Percentiles rank a stretch among this genome's conserved stretches.
Evolutionary conservation across 1,140 invertebrate genomes (phyloP).

Genomic region (Chlorops oryzae): DNA sequence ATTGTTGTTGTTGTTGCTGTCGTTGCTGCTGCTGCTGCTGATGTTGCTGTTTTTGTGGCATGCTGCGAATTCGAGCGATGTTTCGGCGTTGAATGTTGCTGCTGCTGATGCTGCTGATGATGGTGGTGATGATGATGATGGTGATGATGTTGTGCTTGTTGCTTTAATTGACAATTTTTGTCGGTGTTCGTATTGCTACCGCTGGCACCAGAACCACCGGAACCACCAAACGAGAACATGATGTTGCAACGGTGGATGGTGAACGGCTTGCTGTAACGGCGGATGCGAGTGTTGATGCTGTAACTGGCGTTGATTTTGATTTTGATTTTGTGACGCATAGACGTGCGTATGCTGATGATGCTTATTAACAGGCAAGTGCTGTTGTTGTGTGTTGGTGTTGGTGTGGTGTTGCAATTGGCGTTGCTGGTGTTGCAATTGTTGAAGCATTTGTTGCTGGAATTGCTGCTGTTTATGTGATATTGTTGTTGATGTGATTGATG

Average conservation of each 20-base stretch:
- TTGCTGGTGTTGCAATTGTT: neutral
- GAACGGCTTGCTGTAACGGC: constrained; percentile 12
- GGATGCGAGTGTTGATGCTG: constrained; percentile 25
- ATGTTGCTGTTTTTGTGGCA: neutral
- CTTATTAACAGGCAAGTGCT: neutral
- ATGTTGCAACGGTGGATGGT: constrained; percentile 42
- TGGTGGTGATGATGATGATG: constrained; percentile 20
- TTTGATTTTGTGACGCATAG: neutral
- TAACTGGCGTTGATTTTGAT: constrained; percentile 9
- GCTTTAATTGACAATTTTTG: constrained; percentile 1
- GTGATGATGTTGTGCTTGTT: constrained; percentile 14
- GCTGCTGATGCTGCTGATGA: constrained; percentile 26
- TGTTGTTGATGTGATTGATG: constrained; percentile 16
- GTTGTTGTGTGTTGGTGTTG: constrained; percentile 11
- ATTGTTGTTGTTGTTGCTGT: constrained; percentile 21
- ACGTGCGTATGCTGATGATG: constrained; percentile 12
- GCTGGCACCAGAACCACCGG: constrained; percentile 10
- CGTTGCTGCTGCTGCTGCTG: constrained; percentile 14
- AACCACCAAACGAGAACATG: constrained; percentile 38
- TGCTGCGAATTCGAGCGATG: constrained; percentile 15
- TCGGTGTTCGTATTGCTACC: constrained; percentile 20
- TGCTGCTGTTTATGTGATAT: constrained; percentile 15
- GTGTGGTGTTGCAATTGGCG: constrained; percentile 7
- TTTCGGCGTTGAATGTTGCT: constrained; percentile 25
- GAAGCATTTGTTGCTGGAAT: constrained; percentile 10